Conservation (phyloP, 2,797 vertebrate genomes). For the Semaprochilodus insignis region DNA sequence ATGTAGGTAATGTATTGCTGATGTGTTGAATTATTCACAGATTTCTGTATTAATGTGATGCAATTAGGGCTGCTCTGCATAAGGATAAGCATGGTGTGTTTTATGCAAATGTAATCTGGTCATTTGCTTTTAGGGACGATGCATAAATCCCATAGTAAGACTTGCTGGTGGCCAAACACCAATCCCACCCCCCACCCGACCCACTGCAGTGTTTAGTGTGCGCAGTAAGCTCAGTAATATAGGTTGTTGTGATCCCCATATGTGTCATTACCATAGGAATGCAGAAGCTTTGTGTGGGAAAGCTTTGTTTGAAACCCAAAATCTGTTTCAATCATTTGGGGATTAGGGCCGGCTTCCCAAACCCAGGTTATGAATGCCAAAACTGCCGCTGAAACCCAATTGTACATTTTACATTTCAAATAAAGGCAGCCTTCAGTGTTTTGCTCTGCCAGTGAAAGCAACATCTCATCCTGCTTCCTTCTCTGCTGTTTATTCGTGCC, state of each 20-base stretch:
- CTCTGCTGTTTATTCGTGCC: conserved; percentile 37
- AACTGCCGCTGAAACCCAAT: conserved; percentile 30
- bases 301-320: conserved; percentile 42
- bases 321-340: conserved; percentile 53
- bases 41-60: conserved; percentile 46
- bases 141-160: conserved; percentile 50
- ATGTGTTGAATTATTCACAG: conserved; percentile 36
- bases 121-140: conserved; percentile 64
- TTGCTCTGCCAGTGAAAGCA: conserved; percentile 39
- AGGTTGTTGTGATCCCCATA: conserved; percentile 28
- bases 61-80: conserved; percentile 33
- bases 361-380: conserved; percentile 47
- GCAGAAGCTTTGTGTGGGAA: conserved; percentile 15
- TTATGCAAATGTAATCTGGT: conserved; percentile 61
- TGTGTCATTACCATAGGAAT: conserved; percentile 47
- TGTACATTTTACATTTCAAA: conserved; percentile 49
- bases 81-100: conserved; percentile 45
- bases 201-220: background rate
- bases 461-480: conserved; percentile 52
- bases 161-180: conserved; percentile 19
- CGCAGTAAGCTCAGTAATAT: conserved; percentile 23
- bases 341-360: conserved; percentile 53
- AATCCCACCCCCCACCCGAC: background rate
- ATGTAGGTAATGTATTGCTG: background rate
- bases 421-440: conserved; percentile 40